Evolutionary conservation across 2,113 vertebrate species (phyloP).

Genomic region (Trematomus loennbergii): DNA sequence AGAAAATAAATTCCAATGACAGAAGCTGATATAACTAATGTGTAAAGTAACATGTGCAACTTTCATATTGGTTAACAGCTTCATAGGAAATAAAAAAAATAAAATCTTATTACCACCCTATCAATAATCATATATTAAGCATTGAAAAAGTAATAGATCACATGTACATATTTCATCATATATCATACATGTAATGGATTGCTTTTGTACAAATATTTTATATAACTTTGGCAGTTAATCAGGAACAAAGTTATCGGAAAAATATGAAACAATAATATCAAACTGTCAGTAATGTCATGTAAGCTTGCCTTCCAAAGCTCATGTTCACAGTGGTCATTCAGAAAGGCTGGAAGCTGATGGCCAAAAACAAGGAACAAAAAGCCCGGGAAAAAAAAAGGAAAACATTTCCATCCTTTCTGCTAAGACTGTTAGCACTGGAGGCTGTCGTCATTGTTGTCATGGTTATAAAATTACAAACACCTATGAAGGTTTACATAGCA

Average conservation of each 20-base stretch:
- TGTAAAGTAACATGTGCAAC: constrained; percentile 88
- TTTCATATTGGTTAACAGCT: constrained; percentile 84
- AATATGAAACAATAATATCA: constrained; percentile 90
- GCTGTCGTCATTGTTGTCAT: constrained; percentile 82
- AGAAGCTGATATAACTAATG: constrained; percentile 87
- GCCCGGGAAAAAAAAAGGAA: constrained; percentile 34
- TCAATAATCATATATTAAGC: constrained; percentile 79
- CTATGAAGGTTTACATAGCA: constrained; percentile 92
- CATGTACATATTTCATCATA: constrained; percentile 80
- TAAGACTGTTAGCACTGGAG: constrained; percentile 81
- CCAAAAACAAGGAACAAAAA: constrained; percentile 56
- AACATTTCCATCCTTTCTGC: constrained; percentile 69
- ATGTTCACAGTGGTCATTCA: constrained; percentile 99
- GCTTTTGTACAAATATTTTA: constrained; percentile 87
- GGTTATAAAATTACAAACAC: constrained; percentile 99
- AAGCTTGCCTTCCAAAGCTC: constrained; percentile 91
- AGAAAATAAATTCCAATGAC: constrained; percentile 88
- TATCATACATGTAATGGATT: constrained; percentile 83
- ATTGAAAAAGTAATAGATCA: constrained; percentile 81
- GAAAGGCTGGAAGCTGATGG: constrained; percentile 89
- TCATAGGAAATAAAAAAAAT: constrained; percentile 81
- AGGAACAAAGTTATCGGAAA: constrained; percentile 87
- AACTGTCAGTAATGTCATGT: constrained; percentile 87
- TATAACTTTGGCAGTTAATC: constrained; percentile 92
- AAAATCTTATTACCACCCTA: constrained; percentile 81